Conservation (phyloP, 2,888 invertebrate species). For the Chrysodeixis includens region DNA sequence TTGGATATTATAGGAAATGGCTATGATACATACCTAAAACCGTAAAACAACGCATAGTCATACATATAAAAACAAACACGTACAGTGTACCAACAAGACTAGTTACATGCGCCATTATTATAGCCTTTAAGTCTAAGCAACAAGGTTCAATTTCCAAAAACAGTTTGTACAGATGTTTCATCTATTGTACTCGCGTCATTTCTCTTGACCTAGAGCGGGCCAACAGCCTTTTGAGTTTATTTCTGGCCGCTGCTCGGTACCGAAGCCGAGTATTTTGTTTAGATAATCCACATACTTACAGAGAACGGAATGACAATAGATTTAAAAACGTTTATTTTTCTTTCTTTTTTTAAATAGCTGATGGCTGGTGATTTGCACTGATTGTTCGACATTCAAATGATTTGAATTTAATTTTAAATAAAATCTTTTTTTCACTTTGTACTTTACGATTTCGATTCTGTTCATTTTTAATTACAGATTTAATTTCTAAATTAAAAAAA, state of each 20-base stretch:
- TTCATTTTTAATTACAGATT: neutral
- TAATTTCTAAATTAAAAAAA: too few species aligned
- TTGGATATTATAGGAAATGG: conserved; percentile 21
- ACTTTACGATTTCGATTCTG: neutral
- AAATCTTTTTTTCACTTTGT: neutral
- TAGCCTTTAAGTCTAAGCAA: neutral
- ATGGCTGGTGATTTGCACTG: neutral
- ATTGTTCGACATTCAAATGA: neutral
- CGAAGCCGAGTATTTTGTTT: conserved; percentile 27
- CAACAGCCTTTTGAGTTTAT: conserved; percentile 66
- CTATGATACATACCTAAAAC: conserved; percentile 22
- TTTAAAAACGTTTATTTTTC: conserved; percentile 6
- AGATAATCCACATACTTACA: conserved; percentile 26
- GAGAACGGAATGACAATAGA: conserved; percentile 30
- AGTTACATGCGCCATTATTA: neutral
- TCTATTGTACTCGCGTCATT: conserved; percentile 44
- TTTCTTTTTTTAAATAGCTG: neutral
- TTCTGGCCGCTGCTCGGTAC: conserved; percentile 43
- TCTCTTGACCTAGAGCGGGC: conserved; percentile 67
- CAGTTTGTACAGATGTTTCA: neutral
- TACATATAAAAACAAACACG: conserved; percentile 43
- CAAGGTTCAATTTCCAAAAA: neutral
- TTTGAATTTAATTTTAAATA: neutral
- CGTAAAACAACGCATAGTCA: conserved; percentile 20
- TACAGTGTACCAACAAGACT: neutral